Base-by-base conservation (phyloP, 2,113 vertebrate species). In the Spermophilus dauricus region DNA sequence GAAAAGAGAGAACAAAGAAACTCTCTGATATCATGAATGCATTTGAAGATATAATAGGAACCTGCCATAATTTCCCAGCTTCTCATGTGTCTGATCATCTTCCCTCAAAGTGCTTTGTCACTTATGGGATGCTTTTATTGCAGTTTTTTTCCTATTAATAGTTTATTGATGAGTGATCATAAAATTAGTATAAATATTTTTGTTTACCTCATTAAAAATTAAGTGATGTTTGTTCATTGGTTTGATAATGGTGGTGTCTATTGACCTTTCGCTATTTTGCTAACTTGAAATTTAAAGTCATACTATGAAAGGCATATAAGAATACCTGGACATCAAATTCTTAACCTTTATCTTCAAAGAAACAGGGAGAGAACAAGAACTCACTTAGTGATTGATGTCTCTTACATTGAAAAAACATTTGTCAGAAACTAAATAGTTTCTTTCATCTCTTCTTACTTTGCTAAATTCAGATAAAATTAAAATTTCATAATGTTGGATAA, bases 401-500 rank as follows among this genome's bases (percentile, higher is more conserved):
- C 32, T 76, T 63, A 80, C 37, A 70, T 3, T 63, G 42, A 84
- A 56, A 37, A 34, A 88, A 90, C 8, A 58, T 56, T 42, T 67
- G 5, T 85, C 39, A 94, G 24, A 39, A 81, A 48, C 48, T 51
- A 53, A 81, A 1, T 39, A 70, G 65, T 90, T 72, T 92, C 39
- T 91, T 97, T 11, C 5, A 34, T 83, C 86, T 89, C 42, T 37
- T 90, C 82, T 80, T 94, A 75, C 45, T 39, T 45, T 91, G 37
- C 20, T 70, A 86, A 94, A 75, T 70, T 91, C 61, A 89, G 95
- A 77, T 91, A 91, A 76, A 90, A 95, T 92, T 81, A 51, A 92
- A 87, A 86, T 51, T 56, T 17, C 61, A 2, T 86, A 37, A 72
- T 8, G 48, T 67, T 67, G 42, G 81, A 53, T 69, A 92, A 32